Percentiles rank a stretch among this genome's conserved stretches.
These are phyloP conservation scores for Gallinago stenura DNA, from an alignment of 2,797 vertebrate genomes.

Conservation along the genomic window DNA sequence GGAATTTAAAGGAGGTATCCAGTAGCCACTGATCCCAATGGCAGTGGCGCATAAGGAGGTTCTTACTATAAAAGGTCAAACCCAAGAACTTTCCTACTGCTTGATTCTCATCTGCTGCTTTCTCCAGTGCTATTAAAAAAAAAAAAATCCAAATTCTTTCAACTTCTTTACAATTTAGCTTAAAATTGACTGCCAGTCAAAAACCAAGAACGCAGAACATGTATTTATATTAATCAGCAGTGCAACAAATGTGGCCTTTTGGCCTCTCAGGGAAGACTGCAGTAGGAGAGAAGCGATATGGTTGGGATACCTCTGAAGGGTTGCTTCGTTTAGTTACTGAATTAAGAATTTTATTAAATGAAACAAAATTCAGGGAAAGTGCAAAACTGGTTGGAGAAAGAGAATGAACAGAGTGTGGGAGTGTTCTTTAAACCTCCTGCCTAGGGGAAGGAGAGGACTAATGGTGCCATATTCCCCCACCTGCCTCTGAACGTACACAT, in stretches of 20 bases:
- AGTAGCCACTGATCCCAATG: neutral
- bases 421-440: neutral
- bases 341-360: neutral
- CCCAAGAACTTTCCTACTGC: neutral
- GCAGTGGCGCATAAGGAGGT: accelerated
- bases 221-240: neutral
- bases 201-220: neutral
- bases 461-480: neutral
- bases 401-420: neutral
- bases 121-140: neutral
- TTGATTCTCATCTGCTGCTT: neutral
- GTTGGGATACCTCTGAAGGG: neutral
- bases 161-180: neutral
- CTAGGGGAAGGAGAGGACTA: neutral
- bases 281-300: accelerated
- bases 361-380: neutral
- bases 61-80: neutral
- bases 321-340: neutral
- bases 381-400: neutral
- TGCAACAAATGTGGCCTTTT: neutral
- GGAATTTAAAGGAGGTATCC: neutral
- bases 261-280: neutral
- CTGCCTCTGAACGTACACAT: neutral
- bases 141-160: neutral
- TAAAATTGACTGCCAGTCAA: neutral